phyloP scores from a whole-genome alignment of 2,113 vertebrate species.

The Promerops cafer region DNA sequence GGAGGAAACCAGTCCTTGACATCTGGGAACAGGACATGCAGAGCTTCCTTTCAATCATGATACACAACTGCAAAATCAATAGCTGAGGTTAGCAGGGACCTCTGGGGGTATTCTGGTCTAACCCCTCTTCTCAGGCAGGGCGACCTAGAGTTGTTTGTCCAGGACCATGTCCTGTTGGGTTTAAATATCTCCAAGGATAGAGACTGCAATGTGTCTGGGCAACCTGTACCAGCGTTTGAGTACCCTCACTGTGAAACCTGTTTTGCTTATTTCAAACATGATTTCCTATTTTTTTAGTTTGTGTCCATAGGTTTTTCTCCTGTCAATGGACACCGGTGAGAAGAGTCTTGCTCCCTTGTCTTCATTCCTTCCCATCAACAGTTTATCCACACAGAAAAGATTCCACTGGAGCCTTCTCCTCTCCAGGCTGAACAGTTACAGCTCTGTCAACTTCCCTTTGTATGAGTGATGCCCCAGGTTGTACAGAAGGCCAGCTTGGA shows the following conservation, averaged over 20 bases:
- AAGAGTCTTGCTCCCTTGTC: background rate
- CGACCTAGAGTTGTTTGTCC: background rate
- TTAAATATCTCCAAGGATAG: background rate
- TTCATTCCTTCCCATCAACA: background rate
- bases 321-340: background rate
- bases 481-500: background rate
- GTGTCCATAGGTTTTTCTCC: background rate
- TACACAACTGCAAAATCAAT: background rate
- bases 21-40: background rate
- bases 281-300: background rate
- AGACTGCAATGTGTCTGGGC: background rate
- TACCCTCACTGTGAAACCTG: background rate
- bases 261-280: background rate
- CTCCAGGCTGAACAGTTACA: background rate
- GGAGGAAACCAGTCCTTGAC: background rate
- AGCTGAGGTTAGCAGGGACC: background rate
- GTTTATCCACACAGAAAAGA: background rate
- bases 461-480: background rate
- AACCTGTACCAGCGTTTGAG: background rate
- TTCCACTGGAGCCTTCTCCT: background rate
- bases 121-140: accelerated
- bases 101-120: background rate
- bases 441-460: background rate
- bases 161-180: background rate
- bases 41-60: background rate